Evolutionary conservation across 2,113 vertebrate species (phyloP), one percentile per base, ranked within the genome.

Genomic region (Cochlearius cochlearius): DNA sequence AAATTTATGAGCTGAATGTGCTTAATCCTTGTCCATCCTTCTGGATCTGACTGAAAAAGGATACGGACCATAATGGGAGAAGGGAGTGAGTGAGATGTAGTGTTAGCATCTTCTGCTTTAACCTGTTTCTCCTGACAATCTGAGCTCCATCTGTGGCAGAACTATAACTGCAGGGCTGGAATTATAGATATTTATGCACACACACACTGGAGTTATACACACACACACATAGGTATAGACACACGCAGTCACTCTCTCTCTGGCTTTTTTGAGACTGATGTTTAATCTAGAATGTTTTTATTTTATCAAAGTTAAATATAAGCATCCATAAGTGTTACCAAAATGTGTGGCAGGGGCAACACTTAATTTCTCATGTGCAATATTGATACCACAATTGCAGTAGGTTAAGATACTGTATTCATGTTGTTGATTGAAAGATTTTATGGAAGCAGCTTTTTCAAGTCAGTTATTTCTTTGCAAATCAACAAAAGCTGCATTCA

Each of bases 381-480:
- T 66, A 49, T 59, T 85, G 80, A 74, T 75, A 72, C 50, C 29
- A 59, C 52, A 68, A 21, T 68, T 86, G 41, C 12, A 56, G 17
- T 56, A 47, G 15, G 45, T 66, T 84, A 52, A 74, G 45, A 50
- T 90, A 39, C 12, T 80, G 20, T 15, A 55, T 73, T 91, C 25
- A 8, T 56, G 34, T 55, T 84, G 63, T 29, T 73, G 74, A 41
- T 71, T 26, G 56, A 62, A 85, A 56, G 50, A 41, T 75, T 87
- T 87, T 85, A 71, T 41, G 36, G 19, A 60, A 47, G 19, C 83
- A 58, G 26, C n/a, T 77, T 45, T 55, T 66, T 69, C 38, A 73
- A 45, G 67, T 82, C 43, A n/a, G 3, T 71, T 96, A 32, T 78
- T 97, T 82, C 69, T 66, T 76, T 89, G 76, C 49, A 93, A 85